Percentiles rank a stretch among this genome's conserved stretches.
These are phyloP conservation scores for Hydroisotoma schaefferi DNA, from an alignment of 2,888 invertebrate species.

Conservation along the genomic window DNA sequence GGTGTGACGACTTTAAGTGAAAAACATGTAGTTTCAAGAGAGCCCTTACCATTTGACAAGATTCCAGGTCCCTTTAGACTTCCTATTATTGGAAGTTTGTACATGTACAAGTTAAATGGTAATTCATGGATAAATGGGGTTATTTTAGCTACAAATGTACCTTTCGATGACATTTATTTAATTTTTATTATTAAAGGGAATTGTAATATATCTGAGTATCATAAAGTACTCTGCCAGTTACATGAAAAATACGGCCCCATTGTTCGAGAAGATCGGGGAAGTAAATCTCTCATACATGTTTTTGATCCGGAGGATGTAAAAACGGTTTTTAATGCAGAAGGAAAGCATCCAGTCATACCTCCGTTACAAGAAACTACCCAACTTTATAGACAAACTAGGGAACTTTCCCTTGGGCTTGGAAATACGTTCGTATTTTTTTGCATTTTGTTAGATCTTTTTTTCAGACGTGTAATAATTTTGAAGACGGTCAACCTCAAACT, in stretches of 20 bases:
- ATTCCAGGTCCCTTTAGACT: constrained; percentile 51
- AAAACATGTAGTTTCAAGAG: no score
- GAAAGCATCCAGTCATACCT: constrained; percentile 55
- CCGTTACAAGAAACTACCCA: constrained; percentile 57
- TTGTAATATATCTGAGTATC: constrained; percentile 51
- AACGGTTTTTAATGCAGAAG: constrained; percentile 55
- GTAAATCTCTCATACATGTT: constrained; percentile 54
- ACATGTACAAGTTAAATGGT: constrained; percentile 4
- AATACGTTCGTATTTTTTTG: constrained; percentile 54
- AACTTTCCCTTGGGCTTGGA: constrained; percentile 57
- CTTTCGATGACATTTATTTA: background rate
- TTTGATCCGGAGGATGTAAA: constrained; percentile 57
- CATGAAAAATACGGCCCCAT: constrained; percentile 56
- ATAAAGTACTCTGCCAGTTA: constrained; percentile 52
- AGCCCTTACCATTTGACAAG: constrained; percentile 46
- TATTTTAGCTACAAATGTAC: no score
- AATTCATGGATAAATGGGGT: no score
- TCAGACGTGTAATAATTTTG: background rate
- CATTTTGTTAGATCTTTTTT: background rate
- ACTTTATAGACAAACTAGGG: constrained; percentile 54
- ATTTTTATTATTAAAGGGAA: constrained; percentile 44
- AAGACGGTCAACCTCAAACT: background rate
- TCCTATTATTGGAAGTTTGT: constrained; percentile 49
- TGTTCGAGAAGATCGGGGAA: constrained; percentile 55
- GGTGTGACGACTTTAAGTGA: no score